phyloP scores from a whole-genome alignment of 2,888 invertebrate species.

The Dione vanillae region DNA sequence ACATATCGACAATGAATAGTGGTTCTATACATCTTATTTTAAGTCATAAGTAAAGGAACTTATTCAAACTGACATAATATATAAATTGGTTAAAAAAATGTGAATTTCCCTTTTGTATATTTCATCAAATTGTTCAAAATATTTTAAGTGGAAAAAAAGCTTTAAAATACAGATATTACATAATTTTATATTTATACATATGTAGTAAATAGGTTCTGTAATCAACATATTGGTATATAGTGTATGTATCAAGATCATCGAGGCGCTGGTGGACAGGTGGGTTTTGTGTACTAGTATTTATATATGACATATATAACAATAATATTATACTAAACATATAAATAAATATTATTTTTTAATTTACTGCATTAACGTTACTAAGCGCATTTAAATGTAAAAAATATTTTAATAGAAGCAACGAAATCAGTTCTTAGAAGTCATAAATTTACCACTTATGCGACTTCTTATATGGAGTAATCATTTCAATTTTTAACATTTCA shows the following conservation, averaged over 20 bases:
- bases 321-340: neutral
- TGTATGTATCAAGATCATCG: no score
- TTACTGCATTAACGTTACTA: neutral
- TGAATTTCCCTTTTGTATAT: neutral
- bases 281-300: no score
- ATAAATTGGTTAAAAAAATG: no score
- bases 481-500: slow-evolving; percentile 41
- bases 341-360: neutral
- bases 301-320: no score
- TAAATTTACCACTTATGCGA: slow-evolving; percentile 27
- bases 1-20: neutral
- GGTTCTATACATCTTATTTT: neutral
- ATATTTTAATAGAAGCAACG: no score
- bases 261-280: no score
- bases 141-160: no score
- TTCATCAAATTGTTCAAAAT: neutral
- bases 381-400: neutral
- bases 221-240: no score
- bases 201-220: no score
- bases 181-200: no score
- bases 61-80: no score
- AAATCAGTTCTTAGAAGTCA: slow-evolving; percentile 9
- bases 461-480: slow-evolving; percentile 30
- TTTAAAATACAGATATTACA: no score
- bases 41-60: neutral